These are phyloP conservation scores for Sturnira hondurensis DNA, from an alignment of 2,113 vertebrate species.

Conservation along the genomic window DNA sequence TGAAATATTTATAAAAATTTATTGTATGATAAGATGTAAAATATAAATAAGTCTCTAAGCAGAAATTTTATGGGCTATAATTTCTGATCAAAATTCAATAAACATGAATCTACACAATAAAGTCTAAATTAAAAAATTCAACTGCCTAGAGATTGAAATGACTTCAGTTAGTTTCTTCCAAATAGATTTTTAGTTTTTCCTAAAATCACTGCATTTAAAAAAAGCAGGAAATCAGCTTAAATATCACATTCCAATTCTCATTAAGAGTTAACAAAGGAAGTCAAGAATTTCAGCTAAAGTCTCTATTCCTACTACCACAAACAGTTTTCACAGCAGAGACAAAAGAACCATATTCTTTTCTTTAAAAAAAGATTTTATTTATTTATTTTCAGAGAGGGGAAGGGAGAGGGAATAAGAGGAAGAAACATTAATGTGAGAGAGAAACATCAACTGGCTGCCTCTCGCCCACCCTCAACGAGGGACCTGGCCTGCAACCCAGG, in stretches of 20 bases:
- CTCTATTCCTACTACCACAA: background rate
- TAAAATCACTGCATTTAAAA: background rate
- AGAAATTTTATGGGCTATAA: background rate
- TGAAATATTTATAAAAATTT: background rate
- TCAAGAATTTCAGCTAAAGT: background rate
- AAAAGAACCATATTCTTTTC: background rate
- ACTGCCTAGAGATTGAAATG: background rate
- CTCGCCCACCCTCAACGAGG: too few relatives aligned
- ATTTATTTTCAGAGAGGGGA: too few relatives aligned
- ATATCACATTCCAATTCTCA: background rate
- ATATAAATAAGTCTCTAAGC: background rate
- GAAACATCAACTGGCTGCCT: too few relatives aligned
- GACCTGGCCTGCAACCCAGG: too few relatives aligned
- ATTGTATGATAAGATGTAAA: background rate
- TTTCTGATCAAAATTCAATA: constrained; percentile 28
- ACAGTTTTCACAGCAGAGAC: background rate
- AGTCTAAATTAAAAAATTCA: constrained; percentile 22
- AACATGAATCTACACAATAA: constrained; percentile 3
- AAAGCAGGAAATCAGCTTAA: background rate
- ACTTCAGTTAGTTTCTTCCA: background rate
- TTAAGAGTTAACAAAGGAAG: constrained; percentile 14
- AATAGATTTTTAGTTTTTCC: background rate
- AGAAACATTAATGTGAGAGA: too few relatives aligned
- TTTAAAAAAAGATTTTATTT: too few relatives aligned
- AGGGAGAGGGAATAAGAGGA: too few relatives aligned